phyloP scores from a whole-genome alignment of 2,888 invertebrate species.

The Amblyteles armatorius region DNA sequence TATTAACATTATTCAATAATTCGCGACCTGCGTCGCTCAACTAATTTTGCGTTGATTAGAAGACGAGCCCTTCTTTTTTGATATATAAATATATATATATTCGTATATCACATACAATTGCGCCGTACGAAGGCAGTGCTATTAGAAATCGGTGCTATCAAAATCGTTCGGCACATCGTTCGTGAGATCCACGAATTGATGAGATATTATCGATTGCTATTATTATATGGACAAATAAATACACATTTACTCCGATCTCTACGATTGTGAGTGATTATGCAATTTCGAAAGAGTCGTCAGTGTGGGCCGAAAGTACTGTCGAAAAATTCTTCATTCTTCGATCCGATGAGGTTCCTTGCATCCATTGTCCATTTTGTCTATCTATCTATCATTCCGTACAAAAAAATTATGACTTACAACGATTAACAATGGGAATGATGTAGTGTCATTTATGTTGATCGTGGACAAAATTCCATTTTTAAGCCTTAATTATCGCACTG shows the following conservation, averaged over 20 bases:
- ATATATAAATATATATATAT: slow-evolving; percentile 51
- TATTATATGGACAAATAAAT: slow-evolving; percentile 57
- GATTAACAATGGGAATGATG: slow-evolving; percentile 63
- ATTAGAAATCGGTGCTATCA: slow-evolving; percentile 64
- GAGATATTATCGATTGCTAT: slow-evolving; percentile 41
- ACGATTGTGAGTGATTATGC: slow-evolving; percentile 46
- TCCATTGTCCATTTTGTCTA: slow-evolving; percentile 23
- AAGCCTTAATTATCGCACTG: slow-evolving; percentile 16
- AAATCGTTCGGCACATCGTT: slow-evolving; percentile 57
- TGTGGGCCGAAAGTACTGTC: slow-evolving; percentile 30
- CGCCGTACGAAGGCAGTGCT: slow-evolving; percentile 75
- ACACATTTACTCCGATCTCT: slow-evolving; percentile 54
- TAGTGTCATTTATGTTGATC: slow-evolving; percentile 31
- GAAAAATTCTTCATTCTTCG: slow-evolving; percentile 41
- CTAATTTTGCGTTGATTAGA: slow-evolving; percentile 23
- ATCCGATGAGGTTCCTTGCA: slow-evolving; percentile 12
- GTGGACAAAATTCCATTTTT: slow-evolving; percentile 8
- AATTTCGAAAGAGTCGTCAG: slow-evolving; percentile 19
- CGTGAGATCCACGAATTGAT: slow-evolving; percentile 35
- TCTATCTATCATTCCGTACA: slow-evolving; percentile 60
- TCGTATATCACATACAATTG: slow-evolving; percentile 73
- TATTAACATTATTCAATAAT: slow-evolving; percentile 14
- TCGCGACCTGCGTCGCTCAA: not conserved
- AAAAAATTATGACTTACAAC: slow-evolving; percentile 57
- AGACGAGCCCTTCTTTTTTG: slow-evolving; percentile 4